Evolutionary conservation across 2,888 invertebrate species (phyloP).

Genomic region (Branchellion lobata): DNA sequence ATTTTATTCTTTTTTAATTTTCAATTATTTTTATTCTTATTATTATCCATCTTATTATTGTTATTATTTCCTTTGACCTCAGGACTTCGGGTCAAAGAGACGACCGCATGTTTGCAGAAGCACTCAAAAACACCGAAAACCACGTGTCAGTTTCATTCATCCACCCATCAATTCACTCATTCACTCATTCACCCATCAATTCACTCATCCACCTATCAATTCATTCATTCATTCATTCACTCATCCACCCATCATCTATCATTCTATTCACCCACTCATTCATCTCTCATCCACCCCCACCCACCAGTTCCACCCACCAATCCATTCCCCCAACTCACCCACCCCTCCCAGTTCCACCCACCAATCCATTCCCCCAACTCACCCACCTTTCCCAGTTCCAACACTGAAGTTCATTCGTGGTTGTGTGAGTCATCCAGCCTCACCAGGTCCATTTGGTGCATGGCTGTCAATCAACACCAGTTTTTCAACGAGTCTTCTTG

Average conservation of each 20-base stretch:
- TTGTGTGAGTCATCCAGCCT: constrained; percentile 63
- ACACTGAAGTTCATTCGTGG: constrained; percentile 62
- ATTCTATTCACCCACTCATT: background rate
- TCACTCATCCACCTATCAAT: background rate
- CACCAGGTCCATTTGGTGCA: constrained; percentile 67
- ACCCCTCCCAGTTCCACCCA: background rate
- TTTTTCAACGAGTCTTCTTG: constrained; percentile 65
- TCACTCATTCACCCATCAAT: constrained; percentile 53
- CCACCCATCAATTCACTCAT: constrained; percentile 64
- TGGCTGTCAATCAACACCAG: constrained; percentile 67
- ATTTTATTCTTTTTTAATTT: no score
- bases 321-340: background rate
- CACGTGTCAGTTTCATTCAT: background rate
- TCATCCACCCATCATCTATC: background rate
- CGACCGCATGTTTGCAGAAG: background rate
- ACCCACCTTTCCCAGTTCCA: constrained; percentile 46
- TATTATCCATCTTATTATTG: no score
- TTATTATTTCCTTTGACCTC: no score
- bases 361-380: background rate
- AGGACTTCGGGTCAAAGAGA: background rate
- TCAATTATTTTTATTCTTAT: no score
- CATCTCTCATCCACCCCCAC: background rate
- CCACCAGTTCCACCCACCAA: background rate
- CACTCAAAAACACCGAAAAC: background rate
- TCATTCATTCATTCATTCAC: background rate